Percentiles rank a stretch among this genome's conserved stretches.
Evolutionary conservation across 2,797 vertebrate genomes (phyloP).

Genomic region (Pangasius krempfi): DNA sequence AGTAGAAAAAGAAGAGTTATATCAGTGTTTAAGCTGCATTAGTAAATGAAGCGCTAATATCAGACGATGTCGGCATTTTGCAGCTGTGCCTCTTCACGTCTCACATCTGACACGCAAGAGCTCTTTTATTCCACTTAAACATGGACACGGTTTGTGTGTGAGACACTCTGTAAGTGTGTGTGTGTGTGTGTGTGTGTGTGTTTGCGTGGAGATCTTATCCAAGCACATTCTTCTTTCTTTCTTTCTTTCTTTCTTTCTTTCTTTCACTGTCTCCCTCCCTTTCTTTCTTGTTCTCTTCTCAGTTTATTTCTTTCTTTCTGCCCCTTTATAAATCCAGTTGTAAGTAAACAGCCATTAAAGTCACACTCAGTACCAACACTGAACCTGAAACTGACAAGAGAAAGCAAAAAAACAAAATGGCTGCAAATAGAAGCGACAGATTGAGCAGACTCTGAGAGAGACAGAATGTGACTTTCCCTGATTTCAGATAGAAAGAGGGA

Average conservation of each 20-base stretch:
- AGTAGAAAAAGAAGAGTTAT: background rate
- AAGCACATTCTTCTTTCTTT: background rate
- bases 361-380: background rate
- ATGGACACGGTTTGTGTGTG: background rate
- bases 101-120: background rate
- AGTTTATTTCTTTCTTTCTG: background rate
- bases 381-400: background rate
- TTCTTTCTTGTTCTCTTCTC: background rate
- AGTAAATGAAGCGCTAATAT: background rate
- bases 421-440: background rate
- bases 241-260: slow-evolving; percentile 8
- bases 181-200: slow-evolving; percentile 8
- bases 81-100: background rate
- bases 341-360: background rate
- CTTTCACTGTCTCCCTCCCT: background rate
- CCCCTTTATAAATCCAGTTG: background rate
- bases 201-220: background rate
- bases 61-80: background rate
- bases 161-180: background rate
- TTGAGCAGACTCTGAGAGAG: background rate
- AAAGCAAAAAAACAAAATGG: background rate
- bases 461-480: background rate
- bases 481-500: background rate
- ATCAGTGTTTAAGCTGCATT: background rate
- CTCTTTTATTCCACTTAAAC: background rate